Base-by-base conservation (phyloP, 2,888 invertebrate genomes). In the Zeuzera pyrina region DNA sequence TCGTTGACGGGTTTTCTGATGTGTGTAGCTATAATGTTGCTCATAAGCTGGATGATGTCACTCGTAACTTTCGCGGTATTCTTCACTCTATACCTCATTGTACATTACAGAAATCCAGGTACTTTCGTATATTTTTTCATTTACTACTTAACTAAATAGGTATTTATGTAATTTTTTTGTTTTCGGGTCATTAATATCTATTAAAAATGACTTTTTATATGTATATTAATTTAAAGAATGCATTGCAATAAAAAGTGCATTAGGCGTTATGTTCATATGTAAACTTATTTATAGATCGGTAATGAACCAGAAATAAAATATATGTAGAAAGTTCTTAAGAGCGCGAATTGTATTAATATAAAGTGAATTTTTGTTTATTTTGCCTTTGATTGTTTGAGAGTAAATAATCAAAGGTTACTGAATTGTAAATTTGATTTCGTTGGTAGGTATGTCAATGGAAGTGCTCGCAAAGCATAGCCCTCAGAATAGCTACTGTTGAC, bases 91-190 rank as follows among this genome's bases (percentile, higher is more conserved):
- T 98, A 97, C 71, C 86, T 97, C 47, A 91, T 97, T 56, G 94
- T 99, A 8, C 92, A 94, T 46, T 95, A 97, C 59, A 86, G 96
- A 30, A 96, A 97, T 59, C 98, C 98, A 57, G 93, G 94, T 93
- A 12, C 48, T 57, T 21, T 6, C 13, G 11, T 15, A 29, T 8
- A 7, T 25, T 10, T 14, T 15, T 12, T 6, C 2, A 4, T 14
- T 24, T 21, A 15, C 7, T 12, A 30, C 5, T 6, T 21, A 21
- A 21, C 19, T 19, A n/a, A n/a, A n/a, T n/a, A n/a, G n/a, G n/a
- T n/a, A n/a, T n/a, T n/a, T n/a, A n/a, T n/a, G n/a, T n/a, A n/a
- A n/a, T n/a, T n/a, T n/a, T n/a, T n/a, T n/a, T n/a, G n/a, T n/a
- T n/a, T n/a, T n/a, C n/a, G n/a, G n/a, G n/a, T n/a, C n/a, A n/a